These are phyloP conservation scores for Drosophila antonietae DNA, from an alignment of 2,888 invertebrate species.

Conservation along the genomic window DNA sequence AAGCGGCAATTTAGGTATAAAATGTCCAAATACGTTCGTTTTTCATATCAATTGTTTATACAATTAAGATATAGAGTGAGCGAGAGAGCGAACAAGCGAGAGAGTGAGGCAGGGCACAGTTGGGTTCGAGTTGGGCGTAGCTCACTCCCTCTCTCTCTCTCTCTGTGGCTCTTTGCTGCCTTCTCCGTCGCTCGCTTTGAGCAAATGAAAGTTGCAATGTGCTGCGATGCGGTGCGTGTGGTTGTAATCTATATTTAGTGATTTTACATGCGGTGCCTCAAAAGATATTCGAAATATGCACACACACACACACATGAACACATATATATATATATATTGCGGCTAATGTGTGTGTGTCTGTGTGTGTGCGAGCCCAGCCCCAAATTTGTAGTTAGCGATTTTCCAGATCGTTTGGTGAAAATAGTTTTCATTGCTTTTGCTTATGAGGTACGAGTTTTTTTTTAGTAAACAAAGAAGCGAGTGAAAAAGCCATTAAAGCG, in stretches of 20 bases:
- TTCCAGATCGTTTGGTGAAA: constrained; percentile 66
- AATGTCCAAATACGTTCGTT: constrained; percentile 76
- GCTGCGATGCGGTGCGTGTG: constrained; percentile 79
- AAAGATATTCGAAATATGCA: constrained; percentile 74
- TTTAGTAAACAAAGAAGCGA: constrained; percentile 49
- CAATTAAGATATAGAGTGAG: constrained; percentile 55
- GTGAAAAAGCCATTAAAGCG: constrained; percentile 18
- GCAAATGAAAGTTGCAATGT: constrained; percentile 76
- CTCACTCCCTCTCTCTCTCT: neutral
- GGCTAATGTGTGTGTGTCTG: constrained; percentile 11
- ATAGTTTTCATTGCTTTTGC: constrained; percentile 48
- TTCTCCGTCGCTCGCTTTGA: constrained; percentile 15
- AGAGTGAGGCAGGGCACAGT: neutral
- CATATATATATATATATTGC: neutral
- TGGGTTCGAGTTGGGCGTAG: constrained; percentile 4
- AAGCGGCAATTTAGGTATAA: constrained; percentile 76
- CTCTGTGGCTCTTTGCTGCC: constrained; percentile 8
- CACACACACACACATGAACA: neutral
- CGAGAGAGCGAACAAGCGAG: neutral
- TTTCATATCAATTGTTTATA: constrained; percentile 75
- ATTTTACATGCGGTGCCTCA: constrained; percentile 76
- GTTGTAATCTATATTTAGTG: constrained; percentile 82
- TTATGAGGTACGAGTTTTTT: constrained; percentile 52
- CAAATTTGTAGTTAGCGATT: constrained; percentile 68
- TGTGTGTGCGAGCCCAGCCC: constrained; percentile 35